phyloP scores from a whole-genome alignment of 2,888 invertebrate species.

The Hirtodrosophila histrioides region DNA sequence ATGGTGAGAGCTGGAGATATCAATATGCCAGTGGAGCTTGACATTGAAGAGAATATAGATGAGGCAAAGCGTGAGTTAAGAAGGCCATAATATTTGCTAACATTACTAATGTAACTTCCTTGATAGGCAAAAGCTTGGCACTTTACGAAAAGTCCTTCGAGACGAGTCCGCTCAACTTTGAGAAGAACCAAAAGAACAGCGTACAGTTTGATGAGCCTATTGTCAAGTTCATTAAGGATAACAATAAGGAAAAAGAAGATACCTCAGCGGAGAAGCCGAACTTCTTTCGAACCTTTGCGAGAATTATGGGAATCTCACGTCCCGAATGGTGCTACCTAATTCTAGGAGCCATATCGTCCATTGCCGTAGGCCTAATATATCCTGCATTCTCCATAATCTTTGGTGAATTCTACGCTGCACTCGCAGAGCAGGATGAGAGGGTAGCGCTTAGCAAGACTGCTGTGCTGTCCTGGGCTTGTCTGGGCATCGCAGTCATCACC shows the following conservation, averaged over 20 bases:
- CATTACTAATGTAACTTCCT: not conserved
- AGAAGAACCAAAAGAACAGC: constrained; percentile 82
- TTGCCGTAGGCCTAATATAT: constrained; percentile 89
- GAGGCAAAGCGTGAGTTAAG: constrained; percentile 73
- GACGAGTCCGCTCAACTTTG: constrained; percentile 80
- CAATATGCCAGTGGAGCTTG: constrained; percentile 66
- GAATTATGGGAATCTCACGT: constrained; percentile 87
- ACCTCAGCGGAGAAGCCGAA: constrained; percentile 77
- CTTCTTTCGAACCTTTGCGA: constrained; percentile 82
- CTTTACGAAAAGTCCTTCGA: constrained; percentile 83
- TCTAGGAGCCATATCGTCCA: constrained; percentile 87
- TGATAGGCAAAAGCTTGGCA: constrained; percentile 77
- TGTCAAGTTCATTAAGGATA: constrained; percentile 53
- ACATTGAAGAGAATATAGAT: constrained; percentile 64
- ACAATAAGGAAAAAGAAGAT: constrained; percentile 32
- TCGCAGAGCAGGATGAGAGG: constrained; percentile 86
- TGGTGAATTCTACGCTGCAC: constrained; percentile 90
- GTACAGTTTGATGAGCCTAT: constrained; percentile 76
- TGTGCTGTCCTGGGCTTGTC: constrained; percentile 87
- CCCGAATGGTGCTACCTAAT: constrained; percentile 89
- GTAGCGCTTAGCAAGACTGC: constrained; percentile 86
- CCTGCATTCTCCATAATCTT: constrained; percentile 91
- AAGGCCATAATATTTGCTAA: not conserved
- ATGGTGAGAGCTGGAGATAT: constrained; percentile 86
- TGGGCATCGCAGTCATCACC: constrained; percentile 88